These are phyloP conservation scores for rabbit (Oryctolagus cuniculus) DNA, from an alignment of 2,113 vertebrate genomes.

Conservation along the genomic window mOryCun1.1 NC_091434.1:16117501-16118000, in stretches of 20 bases:
- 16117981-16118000: too few species aligned
- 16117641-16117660: constrained; percentile 11
- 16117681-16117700: background rate
- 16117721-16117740: background rate
- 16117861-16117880: too few species aligned
- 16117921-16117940: too few species aligned
- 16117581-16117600: constrained; percentile 64
- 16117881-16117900: too few species aligned
- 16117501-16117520: constrained; percentile 31
- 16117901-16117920: too few species aligned
- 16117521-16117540: constrained; percentile 31
- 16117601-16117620: constrained; percentile 61
- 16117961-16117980: too few species aligned
- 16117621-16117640: constrained; percentile 52
- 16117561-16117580: constrained; percentile 69
- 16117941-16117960: too few species aligned
- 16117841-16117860: too few species aligned
- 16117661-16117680: background rate
- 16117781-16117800: too few species aligned
- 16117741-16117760: background rate
- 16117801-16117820: too few species aligned
- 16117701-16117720: background rate
- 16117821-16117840: too few species aligned
- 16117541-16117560: constrained; percentile 66
- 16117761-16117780: background rate